Evolutionary conservation across 2,797 vertebrate genomes (phyloP).

Genomic region (Geotrypetes seraphini): DNA sequence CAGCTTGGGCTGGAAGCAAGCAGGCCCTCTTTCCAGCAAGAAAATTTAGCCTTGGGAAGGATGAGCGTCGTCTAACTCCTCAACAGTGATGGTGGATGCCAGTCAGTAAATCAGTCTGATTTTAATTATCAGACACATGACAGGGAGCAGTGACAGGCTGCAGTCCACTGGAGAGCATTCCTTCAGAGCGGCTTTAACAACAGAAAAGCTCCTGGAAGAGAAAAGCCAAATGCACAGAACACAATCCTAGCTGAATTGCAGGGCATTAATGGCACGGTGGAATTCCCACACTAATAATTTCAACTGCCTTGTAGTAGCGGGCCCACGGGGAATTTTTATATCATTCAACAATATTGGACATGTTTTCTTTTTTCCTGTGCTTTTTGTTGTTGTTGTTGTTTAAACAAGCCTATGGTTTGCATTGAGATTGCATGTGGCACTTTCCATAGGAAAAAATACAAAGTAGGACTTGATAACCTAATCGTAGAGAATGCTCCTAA

Average conservation of each 20-base stretch:
- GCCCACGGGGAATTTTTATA: neutral
- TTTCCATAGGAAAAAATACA: too few species aligned
- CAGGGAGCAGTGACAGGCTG: constrained; percentile 62
- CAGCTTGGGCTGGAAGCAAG: constrained; percentile 57
- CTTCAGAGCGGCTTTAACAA: constrained; percentile 62
- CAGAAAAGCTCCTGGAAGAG: constrained; percentile 42
- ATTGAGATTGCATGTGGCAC: constrained; percentile 44
- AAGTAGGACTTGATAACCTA: too few species aligned
- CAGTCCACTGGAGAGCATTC: constrained; percentile 63
- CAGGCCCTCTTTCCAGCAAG: constrained; percentile 57
- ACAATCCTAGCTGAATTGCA: constrained; percentile 31
- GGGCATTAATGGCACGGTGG: constrained; percentile 36
- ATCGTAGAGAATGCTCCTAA: too few species aligned
- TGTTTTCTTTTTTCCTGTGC: neutral
- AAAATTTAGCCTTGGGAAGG: constrained; percentile 74
- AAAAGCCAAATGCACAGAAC: constrained; percentile 27
- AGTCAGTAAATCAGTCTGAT: constrained; percentile 79
- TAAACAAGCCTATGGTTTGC: constrained; percentile 35
- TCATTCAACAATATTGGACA: too few species aligned
- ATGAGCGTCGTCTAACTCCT: constrained; percentile 58
- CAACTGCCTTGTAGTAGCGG: constrained; percentile 31
- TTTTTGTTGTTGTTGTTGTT: constrained; percentile 7
- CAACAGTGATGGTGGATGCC: constrained; percentile 54
- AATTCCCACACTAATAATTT: constrained; percentile 32
- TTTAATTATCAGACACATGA: constrained; percentile 81